These are phyloP conservation scores for Hirtodrosophila histrioides DNA, from an alignment of 2,888 invertebrate genomes.

Conservation along the genomic window DNA sequence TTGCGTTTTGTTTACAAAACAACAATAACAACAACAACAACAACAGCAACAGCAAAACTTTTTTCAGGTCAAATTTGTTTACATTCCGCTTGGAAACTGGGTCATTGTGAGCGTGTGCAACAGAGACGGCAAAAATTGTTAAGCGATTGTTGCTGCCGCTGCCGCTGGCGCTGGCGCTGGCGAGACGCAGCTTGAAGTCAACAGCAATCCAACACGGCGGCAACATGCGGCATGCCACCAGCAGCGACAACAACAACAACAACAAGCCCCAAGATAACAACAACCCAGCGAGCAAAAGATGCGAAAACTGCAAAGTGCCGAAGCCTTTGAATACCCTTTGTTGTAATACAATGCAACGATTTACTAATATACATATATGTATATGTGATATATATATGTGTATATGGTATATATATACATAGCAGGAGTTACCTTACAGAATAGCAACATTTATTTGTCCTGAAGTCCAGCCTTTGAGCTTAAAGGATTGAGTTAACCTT, in stretches of 20 bases:
- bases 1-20: slow-evolving; percentile 78
- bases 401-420: too few species aligned
- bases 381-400: too few species aligned
- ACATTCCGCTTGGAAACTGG: slow-evolving; percentile 81
- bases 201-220: slow-evolving; percentile 45
- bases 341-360: neutral
- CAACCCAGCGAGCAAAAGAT: slow-evolving; percentile 23
- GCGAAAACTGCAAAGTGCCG: slow-evolving; percentile 12
- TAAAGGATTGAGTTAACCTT: too few species aligned
- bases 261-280: slow-evolving; percentile 38
- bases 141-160: slow-evolving; percentile 55
- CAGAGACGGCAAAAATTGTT: slow-evolving; percentile 42
- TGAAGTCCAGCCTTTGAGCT: too few species aligned
- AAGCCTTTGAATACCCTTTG: slow-evolving; percentile 31
- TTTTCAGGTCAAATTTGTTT: slow-evolving; percentile 83
- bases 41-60: slow-evolving; percentile 43
- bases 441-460: too few species aligned
- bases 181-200: slow-evolving; percentile 61
- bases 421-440: too few species aligned
- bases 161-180: slow-evolving; percentile 29
- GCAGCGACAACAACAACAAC: slow-evolving; percentile 41
- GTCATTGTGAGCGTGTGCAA: slow-evolving; percentile 79
- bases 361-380: too few species aligned
- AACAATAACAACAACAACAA: slow-evolving; percentile 42
- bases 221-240: slow-evolving; percentile 68